Evolutionary conservation across 2,797 vertebrate species (phyloP).

Genomic region (Yasuhikotakia modesta): DNA sequence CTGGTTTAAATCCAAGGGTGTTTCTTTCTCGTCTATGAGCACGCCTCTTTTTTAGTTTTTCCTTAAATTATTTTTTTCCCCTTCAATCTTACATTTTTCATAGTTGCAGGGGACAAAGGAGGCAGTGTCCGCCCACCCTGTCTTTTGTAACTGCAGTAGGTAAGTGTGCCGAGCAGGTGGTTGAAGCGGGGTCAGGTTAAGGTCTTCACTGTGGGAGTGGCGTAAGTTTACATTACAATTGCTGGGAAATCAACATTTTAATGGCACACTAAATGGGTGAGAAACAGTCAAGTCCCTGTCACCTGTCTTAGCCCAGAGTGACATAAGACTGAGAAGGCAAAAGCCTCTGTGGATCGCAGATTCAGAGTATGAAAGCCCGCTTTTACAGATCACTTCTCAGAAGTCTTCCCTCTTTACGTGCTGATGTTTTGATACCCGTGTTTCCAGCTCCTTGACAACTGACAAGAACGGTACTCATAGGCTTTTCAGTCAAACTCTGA

Average conservation of each 20-base stretch:
- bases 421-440: background rate
- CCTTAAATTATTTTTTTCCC: background rate
- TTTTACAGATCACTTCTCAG: background rate
- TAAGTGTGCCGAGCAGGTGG: slow-evolving; percentile 11
- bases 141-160: slow-evolving; percentile 33
- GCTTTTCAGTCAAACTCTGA: slow-evolving; percentile 3
- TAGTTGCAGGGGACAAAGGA: background rate
- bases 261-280: background rate
- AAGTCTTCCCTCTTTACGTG: background rate
- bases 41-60: background rate
- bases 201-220: slow-evolving; percentile 18
- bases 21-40: background rate
- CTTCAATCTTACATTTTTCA: background rate
- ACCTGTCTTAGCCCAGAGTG: slow-evolving; percentile 12
- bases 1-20: background rate
- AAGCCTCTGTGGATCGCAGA: background rate
- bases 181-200: slow-evolving; percentile 10
- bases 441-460: background rate
- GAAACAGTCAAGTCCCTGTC: slow-evolving; percentile 3
- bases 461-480: slow-evolving; percentile 2
- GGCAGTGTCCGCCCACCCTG: background rate
- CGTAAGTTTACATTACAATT: slow-evolving; percentile 21
- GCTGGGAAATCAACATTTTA: slow-evolving; percentile 20
- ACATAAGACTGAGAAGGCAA: no score
- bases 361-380: slow-evolving; percentile 8